Conservation (phyloP, 1,140 invertebrate genomes). For the Macrobrachium nipponense region DNA sequence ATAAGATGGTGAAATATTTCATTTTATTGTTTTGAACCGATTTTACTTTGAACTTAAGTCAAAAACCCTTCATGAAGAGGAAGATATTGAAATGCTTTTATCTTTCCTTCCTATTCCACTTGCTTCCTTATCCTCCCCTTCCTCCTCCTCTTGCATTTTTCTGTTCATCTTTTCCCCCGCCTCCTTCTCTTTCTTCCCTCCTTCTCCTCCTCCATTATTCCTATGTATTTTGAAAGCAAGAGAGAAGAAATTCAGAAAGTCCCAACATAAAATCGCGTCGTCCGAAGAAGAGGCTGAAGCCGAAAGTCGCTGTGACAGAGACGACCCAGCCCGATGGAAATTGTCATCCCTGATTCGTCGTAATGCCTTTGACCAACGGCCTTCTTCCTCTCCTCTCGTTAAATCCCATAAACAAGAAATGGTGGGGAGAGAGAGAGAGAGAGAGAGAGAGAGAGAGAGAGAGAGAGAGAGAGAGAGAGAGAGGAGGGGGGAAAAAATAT, state of each 20-base stretch:
- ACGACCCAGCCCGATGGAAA: conserved; percentile 40
- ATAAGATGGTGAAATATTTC: too few species aligned
- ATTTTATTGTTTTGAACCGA: too few species aligned
- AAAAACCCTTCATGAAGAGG: too few species aligned
- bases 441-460: neutral
- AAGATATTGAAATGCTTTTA: neutral
- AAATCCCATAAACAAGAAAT: conserved; percentile 49
- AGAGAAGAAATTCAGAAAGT: neutral
- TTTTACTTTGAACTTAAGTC: too few species aligned
- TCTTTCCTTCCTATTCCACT: conserved; percentile 16
- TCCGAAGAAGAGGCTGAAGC: too few species aligned
- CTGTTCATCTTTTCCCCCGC: neutral
- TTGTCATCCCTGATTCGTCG: conserved; percentile 43
- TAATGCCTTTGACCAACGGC: conserved; percentile 44
- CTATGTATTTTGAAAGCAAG: neutral
- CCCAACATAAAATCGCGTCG: neutral
- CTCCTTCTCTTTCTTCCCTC: neutral
- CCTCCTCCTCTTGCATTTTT: neutral
- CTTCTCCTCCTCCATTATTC: neutral
- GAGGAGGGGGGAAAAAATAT: neutral
- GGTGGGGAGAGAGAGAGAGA: neutral
- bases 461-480: neutral
- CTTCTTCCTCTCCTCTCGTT: conserved; percentile 31
- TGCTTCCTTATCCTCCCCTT: neutral
- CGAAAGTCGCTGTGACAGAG: conserved; percentile 19